These are phyloP conservation scores for Pyxicephalus adspersus DNA, from an alignment of 2,113 vertebrate genomes.

Conservation along the genomic window DNA sequence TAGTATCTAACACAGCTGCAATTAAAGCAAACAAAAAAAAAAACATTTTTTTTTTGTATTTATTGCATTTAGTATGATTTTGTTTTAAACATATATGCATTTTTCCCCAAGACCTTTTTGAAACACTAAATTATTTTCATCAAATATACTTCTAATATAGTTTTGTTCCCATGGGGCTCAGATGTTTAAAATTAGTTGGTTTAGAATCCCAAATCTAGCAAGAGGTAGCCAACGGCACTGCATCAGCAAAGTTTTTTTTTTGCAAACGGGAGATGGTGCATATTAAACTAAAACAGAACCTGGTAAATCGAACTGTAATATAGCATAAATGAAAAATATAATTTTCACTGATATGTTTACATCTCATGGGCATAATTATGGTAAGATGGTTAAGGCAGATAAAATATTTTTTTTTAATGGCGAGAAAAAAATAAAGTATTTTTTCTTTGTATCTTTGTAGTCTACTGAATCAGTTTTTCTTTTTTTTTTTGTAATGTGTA, in stretches of 20 bases:
- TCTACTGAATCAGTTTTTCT: slow-evolving; percentile 14
- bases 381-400: slow-evolving; percentile 25
- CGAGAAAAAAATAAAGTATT: not conserved
- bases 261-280: not conserved
- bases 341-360: slow-evolving; percentile 47
- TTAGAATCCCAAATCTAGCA: slow-evolving; percentile 33
- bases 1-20: not conserved
- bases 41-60: not conserved
- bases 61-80: not conserved
- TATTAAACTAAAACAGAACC: slow-evolving; percentile 30
- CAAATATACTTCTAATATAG: slow-evolving; percentile 29
- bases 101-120: not conserved
- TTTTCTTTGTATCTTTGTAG: slow-evolving; percentile 3
- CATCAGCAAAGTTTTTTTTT: not conserved
- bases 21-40: not conserved
- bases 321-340: slow-evolving; percentile 52
- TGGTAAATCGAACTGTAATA: slow-evolving; percentile 51
- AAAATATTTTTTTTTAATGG: slow-evolving; percentile 5
- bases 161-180: not conserved
- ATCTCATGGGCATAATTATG: slow-evolving; percentile 51
- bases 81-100: not conserved
- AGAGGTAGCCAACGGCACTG: slow-evolving; percentile 10
- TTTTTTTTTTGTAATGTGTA: slow-evolving; percentile 14
- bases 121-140: not conserved
- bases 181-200: slow-evolving; percentile 29